Evolutionary conservation across 2,888 invertebrate genomes (phyloP), one percentile per base, ranked within the genome.

Genomic region (Pycnomerus fuliginosus): DNA sequence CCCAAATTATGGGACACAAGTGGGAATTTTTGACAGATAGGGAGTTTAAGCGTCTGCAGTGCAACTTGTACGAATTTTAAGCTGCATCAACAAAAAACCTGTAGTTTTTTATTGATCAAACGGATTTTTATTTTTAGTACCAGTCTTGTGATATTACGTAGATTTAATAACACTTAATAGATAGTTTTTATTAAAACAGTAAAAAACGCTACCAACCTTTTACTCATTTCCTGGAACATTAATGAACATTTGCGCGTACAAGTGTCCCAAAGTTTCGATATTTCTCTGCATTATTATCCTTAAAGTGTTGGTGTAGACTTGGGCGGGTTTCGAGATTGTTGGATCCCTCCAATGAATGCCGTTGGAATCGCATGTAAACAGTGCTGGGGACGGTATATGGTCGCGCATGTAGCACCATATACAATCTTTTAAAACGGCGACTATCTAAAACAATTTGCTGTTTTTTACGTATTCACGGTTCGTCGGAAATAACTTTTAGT

Each of bases 391-490:
- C 0, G 92, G 92, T 13, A 92, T 88, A 65, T 92, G 83, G 64
- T 92, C 92, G 53, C 90, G 81, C 69, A 93, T 85, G 65, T 91
- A 94, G 60, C 85, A 86, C 92, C 93, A 94, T 41, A 94, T 79
- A 61, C 90, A 90, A 64, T 93, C 92, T 33, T 87, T 80, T 52
- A 94, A 70, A 37, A 94, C 77, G 56, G 85, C 80, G 2, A 87
- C 87, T 50, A 90, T 83, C 88, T 84, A 65, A 42, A 52, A 40
- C 4, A 51, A 44, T n/a, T n/a, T n/a, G n/a, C n/a, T n/a, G n/a
- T n/a, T n/a, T n/a, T n/a, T n/a, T n/a, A n/a, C n/a, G n/a, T n/a
- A n/a, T n/a, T n/a, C n/a, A n/a, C 23, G 24, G n/a, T n/a, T n/a
- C n/a, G n/a, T n/a, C n/a, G n/a, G n/a, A n/a, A n/a, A n/a, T n/a